Evolutionary conservation across 30 jellyfish, hydroid and myxozoan genomes (phyloP).

Genomic region (Hydra vulgaris): DNA sequence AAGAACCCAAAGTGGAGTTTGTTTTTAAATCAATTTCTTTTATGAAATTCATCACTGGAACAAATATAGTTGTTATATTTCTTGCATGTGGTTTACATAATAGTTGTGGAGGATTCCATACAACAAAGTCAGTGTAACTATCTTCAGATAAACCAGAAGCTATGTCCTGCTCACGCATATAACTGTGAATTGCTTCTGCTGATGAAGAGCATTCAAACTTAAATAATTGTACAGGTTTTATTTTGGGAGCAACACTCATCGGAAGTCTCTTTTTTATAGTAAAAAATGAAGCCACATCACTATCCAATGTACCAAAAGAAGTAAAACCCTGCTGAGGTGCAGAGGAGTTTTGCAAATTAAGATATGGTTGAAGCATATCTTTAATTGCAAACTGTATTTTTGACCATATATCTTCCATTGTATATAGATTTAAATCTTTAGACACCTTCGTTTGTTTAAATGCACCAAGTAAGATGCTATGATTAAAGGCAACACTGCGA

Average conservation of each 20-base stretch:
- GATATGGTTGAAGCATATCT: conserved; percentile 72
- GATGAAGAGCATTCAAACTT: conserved; percentile 97
- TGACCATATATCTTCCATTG: conserved; percentile 93
- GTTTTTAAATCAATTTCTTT: conserved; percentile 84
- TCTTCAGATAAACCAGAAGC: conserved; percentile 93
- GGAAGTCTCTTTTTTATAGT: conserved; percentile 9
- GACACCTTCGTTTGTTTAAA: conserved; percentile 51
- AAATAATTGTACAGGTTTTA: conserved; percentile 31
- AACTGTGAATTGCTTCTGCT: conserved; percentile 95
- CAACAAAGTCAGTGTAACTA: conserved; percentile 83
- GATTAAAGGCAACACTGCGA: conserved; percentile 72
- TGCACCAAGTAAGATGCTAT: conserved; percentile 58
- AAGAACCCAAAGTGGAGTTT: conserved; percentile 62
- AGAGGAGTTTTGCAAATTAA: conserved; percentile 67
- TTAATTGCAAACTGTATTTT: conserved; percentile 77
- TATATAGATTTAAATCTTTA: conserved; percentile 31
- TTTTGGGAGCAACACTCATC: neutral
- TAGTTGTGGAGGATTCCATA: conserved; percentile 82
- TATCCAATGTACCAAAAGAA: conserved; percentile 63
- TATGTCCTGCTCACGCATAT: conserved; percentile 89
- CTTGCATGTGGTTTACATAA: conserved; percentile 72
- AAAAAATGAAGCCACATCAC: conserved; percentile 15
- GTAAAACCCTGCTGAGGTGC: conserved; percentile 74
- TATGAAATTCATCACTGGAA: conserved; percentile 75
- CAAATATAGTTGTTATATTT: conserved; percentile 76